Conservation (phyloP, 2,888 invertebrate species). For the Chrysolina americana region DNA sequence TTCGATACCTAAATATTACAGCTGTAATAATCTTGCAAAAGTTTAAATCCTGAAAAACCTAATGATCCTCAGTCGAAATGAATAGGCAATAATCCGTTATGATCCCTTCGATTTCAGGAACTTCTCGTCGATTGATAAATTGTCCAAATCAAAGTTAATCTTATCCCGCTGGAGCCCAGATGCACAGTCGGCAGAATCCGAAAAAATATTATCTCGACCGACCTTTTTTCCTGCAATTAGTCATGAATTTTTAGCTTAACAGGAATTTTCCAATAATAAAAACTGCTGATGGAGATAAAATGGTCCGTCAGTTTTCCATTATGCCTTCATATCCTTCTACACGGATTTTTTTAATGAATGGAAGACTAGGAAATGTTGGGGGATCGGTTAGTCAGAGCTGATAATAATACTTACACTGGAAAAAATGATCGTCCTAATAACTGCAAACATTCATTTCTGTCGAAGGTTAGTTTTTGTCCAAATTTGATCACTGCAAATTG, state of each 20-base stretch:
- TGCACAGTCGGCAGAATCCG: background rate
- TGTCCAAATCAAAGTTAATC: slow-evolving; percentile 5
- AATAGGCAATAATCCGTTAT: background rate
- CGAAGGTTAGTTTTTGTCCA: no score
- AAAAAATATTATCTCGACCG: background rate
- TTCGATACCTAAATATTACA: background rate
- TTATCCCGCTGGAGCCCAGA: background rate
- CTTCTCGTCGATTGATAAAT: background rate
- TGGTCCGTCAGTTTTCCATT: background rate
- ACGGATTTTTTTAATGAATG: background rate
- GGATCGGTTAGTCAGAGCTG: background rate
- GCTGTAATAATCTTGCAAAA: background rate
- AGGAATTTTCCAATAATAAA: background rate
- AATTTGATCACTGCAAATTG: no score
- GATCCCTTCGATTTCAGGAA: background rate
- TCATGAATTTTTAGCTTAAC: background rate
- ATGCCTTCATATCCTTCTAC: background rate
- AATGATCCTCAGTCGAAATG: background rate
- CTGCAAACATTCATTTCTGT: no score
- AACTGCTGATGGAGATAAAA: slow-evolving; percentile 9
- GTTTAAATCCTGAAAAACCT: background rate
- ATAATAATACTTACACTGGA: background rate
- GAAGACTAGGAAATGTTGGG: background rate
- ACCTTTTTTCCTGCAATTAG: background rate
- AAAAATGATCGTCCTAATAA: background rate